A percentile compares a stretch with the other conserved stretches of the same genome.
Conservation (phyloP, 30 jellyfish, hydroid and myxozoan species). For the Rhopilema esculentum region DNA sequence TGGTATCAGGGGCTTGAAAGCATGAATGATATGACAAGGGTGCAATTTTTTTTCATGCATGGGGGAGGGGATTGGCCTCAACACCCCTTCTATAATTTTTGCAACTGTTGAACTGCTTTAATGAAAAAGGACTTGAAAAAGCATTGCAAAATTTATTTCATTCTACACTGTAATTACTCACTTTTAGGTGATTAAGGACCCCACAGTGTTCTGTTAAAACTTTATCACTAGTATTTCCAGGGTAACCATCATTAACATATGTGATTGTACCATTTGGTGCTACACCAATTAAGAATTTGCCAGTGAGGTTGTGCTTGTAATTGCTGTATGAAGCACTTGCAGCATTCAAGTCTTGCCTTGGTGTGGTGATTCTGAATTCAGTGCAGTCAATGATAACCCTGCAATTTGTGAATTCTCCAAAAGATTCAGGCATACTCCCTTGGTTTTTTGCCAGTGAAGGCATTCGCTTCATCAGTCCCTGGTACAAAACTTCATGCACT, state of each 20-base stretch:
- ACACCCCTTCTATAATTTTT: not conserved
- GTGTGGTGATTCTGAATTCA: slow-evolving; percentile 2
- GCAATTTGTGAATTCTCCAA: slow-evolving; percentile 23
- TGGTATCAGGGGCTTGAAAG: not conserved
- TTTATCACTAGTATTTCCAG: slow-evolving; percentile 33
- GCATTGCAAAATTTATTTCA: not conserved
- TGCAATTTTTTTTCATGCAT: not conserved
- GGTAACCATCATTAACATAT: slow-evolving; percentile 26
- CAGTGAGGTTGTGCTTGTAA: slow-evolving; percentile 16
- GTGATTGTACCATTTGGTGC: slow-evolving; percentile 30
- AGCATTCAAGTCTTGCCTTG: slow-evolving; percentile 12
- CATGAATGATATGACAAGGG: not conserved
- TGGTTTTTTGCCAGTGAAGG: slow-evolving; percentile 6
- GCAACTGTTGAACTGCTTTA: not conserved
- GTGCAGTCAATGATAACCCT: slow-evolving; percentile 41
- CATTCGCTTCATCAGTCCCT: not conserved
- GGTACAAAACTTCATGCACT: not conserved
- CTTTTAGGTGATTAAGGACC: not conserved
- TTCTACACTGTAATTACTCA: not conserved
- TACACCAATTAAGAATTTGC: slow-evolving; percentile 22
- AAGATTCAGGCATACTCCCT: slow-evolving; percentile 23
- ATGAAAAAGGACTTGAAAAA: not conserved
- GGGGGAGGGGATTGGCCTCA: not conserved
- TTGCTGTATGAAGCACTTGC: slow-evolving; percentile 23
- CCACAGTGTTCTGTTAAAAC: slow-evolving; percentile 4